phyloP scores from a whole-genome alignment of 1,140 invertebrate genomes.

The Neoseiulus cucumeris region DNA sequence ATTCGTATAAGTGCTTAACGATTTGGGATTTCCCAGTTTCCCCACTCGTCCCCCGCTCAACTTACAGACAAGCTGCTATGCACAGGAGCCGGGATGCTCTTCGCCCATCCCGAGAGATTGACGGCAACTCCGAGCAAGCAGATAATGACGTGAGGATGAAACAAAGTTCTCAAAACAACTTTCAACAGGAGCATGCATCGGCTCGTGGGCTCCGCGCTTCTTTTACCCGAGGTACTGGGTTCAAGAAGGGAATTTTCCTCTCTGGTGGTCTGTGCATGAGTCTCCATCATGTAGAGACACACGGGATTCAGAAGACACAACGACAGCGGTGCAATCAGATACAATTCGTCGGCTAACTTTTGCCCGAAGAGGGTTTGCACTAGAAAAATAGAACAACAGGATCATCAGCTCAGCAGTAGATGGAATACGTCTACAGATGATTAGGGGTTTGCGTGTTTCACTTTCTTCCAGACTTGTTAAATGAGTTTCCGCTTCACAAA shows the following conservation, averaged over 20 bases:
- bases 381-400: background rate
- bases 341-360: background rate
- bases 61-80: background rate
- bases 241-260: background rate
- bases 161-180: background rate
- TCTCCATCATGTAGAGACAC: background rate
- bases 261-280: background rate
- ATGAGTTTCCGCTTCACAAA: too few relatives aligned
- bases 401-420: too few relatives aligned
- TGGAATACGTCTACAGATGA: too few relatives aligned
- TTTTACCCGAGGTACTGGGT: background rate
- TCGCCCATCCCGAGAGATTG: background rate
- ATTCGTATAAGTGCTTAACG: too few relatives aligned
- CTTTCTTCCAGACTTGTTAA: too few relatives aligned
- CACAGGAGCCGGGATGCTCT: background rate
- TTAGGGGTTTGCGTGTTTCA: too few relatives aligned
- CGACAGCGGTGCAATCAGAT: background rate
- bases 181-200: background rate
- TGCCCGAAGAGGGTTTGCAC: background rate
- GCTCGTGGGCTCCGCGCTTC: background rate
- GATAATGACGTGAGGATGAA: background rate
- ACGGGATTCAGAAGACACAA: background rate
- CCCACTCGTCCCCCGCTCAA: too few relatives aligned
- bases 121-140: background rate
- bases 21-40: too few relatives aligned